Evolutionary conservation across 2,797 vertebrate genomes (phyloP).

Genomic region (Neomorphus geoffroyi): DNA sequence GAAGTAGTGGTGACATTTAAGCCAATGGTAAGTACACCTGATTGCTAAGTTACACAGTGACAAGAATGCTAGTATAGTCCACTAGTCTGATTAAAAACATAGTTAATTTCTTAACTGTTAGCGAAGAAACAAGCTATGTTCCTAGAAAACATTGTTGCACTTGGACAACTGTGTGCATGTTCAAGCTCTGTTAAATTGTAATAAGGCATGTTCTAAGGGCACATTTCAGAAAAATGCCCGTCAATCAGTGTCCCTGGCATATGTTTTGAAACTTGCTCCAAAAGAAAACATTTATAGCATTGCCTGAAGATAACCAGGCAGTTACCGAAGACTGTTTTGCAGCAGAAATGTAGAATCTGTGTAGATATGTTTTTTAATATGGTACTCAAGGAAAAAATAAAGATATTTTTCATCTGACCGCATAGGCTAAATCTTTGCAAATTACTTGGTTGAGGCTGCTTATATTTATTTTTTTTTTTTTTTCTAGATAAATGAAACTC

Average conservation of each 20-base stretch:
- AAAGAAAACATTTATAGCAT: neutral
- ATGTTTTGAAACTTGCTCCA: neutral
- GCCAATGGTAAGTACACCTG: conserved; percentile 82
- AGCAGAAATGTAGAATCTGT: neutral
- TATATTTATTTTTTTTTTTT: neutral
- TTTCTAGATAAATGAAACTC: conserved; percentile 84
- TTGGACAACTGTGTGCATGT: neutral
- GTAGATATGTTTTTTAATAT: neutral
- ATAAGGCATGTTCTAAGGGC: neutral
- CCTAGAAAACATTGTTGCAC: neutral
- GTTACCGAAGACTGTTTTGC: neutral
- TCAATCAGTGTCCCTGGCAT: neutral
- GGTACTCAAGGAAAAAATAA: neutral
- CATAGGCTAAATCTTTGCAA: neutral
- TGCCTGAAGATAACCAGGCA: neutral
- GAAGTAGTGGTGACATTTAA: conserved; percentile 84
- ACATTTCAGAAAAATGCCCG: neutral
- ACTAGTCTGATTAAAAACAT: neutral
- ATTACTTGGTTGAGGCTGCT: neutral
- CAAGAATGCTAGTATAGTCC: neutral
- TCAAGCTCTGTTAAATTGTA: neutral
- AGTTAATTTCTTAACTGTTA: neutral
- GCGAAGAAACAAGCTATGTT: neutral
- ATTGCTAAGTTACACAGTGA: neutral
- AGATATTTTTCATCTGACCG: neutral